Base-by-base conservation (phyloP, 2,113 vertebrate species). In the Laticauda laticaudata region DNA sequence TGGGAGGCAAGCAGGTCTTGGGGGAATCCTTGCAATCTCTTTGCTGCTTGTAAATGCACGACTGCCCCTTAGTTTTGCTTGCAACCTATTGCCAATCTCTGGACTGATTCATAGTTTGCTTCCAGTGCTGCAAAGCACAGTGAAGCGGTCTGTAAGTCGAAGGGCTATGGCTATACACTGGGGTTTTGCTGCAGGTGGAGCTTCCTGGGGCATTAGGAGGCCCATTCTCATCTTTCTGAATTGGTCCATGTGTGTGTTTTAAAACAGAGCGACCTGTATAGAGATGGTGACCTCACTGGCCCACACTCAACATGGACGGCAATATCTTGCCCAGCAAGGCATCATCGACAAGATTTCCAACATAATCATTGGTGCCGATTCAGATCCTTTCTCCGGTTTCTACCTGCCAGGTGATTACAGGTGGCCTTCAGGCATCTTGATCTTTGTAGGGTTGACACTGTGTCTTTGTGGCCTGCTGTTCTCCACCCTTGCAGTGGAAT, bases 251-350 rank as follows among this genome's bases (percentile, higher is more conserved):
- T 43, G 1, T 94, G 0, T 96, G 0, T 93, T 12, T 95, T 96
- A 14, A 81, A 81, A 43, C 95, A 99, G 99, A 96, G 98, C 98
- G 21, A 99, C 99, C 0, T 98, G 99, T 43, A 98, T 99, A 90
- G 99, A 99, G 97, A 99, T 99, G 98, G 98, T 99, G 95, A 99
- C 98, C 0, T 96, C 95, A 0, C 96, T 99, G 64, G 98, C 99
- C 10, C 96, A 96, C 39, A 98, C 97, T 53, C 97, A 97, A 0
- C 99, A 99, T 2, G 99, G 99, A 5, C 97, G 98, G 0, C 98
- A 98, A 93, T 99, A 98, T 95, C 97, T 99, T 91, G 97, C 98
- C 56, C 98, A 98, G 86, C 98, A 99, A 93, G 99, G 99, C 51
- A 95, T 99, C 56, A 98, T 99, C 21, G 98, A 99, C 89, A 98